A percentile compares a stretch with the other conserved stretches of the same genome.
phyloP scores from a whole-genome alignment of 2,888 invertebrate genomes.

The Hymenopus coronatus region DNA sequence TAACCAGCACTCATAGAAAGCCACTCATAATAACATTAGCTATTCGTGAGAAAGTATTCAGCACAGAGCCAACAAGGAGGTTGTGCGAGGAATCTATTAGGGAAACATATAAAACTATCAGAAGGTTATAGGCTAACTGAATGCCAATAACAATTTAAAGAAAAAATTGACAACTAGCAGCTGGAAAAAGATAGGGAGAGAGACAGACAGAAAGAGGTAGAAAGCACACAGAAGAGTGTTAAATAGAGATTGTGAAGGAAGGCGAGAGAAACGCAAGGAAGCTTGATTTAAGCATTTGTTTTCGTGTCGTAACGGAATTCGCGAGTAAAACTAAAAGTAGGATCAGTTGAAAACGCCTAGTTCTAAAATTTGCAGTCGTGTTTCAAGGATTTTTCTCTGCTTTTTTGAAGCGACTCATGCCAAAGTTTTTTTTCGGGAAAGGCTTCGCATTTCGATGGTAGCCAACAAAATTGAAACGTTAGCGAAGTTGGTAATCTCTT shows the following conservation, averaged over 20 bases:
- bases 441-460: not conserved
- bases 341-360: not conserved
- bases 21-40: too few species aligned
- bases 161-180: not conserved
- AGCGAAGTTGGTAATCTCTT: not conserved
- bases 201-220: not conserved
- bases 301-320: not conserved
- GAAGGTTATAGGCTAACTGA: too few species aligned
- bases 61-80: too few species aligned
- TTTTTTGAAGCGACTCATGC: not conserved
- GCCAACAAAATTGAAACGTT: not conserved
- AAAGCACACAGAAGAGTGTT: not conserved
- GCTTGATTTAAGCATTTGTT: not conserved
- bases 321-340: not conserved
- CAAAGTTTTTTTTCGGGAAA: not conserved
- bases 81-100: too few species aligned
- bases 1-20: too few species aligned
- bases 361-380: not conserved
- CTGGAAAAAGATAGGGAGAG: too few species aligned
- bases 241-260: too few species aligned
- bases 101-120: too few species aligned
- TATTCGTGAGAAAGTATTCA: too few species aligned
- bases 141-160: not conserved
- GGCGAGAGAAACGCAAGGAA: not conserved
- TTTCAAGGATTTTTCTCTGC: not conserved